A percentile compares a stretch with the other conserved stretches of the same genome.
Evolutionary conservation across 2,113 vertebrate species (phyloP).

Genomic region (Chitala chitala): DNA sequence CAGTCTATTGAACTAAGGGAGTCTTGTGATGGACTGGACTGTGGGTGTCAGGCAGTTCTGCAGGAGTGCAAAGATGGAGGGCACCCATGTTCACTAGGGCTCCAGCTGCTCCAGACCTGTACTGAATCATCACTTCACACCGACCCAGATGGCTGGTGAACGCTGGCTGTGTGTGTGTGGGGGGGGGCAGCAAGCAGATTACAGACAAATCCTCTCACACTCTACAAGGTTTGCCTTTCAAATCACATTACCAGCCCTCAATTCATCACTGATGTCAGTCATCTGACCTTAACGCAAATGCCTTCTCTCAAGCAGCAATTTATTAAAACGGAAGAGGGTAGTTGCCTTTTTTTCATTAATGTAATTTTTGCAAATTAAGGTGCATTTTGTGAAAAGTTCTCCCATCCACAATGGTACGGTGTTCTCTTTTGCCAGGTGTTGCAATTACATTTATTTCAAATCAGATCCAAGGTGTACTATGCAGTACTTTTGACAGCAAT

Average conservation of each 20-base stretch:
- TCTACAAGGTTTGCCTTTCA: neutral
- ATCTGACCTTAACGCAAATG: conserved; percentile 8
- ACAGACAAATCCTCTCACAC: neutral
- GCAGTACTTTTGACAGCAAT: neutral
- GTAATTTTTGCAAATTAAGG: neutral
- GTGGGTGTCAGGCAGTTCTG: neutral
- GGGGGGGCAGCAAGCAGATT: neutral
- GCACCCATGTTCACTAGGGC: neutral
- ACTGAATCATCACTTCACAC: neutral
- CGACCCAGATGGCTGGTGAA: neutral
- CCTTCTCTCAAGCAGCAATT: neutral
- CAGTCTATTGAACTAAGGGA: neutral
- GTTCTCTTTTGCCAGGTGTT: neutral
- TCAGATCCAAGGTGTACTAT: neutral
- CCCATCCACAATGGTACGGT: neutral
- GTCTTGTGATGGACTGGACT: neutral
- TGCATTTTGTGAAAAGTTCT: conserved; percentile 15
- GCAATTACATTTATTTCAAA: neutral
- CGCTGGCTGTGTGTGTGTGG: too few species aligned
- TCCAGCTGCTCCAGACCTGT: neutral
- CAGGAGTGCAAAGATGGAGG: too few species aligned
- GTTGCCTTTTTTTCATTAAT: conserved; percentile 14
- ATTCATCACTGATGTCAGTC: conserved; percentile 6
- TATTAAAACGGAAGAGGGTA: neutral
- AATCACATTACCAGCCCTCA: too few species aligned